Evolutionary conservation across 23 tunicate species (phyloP).

Genomic region (Styela clava): DNA sequence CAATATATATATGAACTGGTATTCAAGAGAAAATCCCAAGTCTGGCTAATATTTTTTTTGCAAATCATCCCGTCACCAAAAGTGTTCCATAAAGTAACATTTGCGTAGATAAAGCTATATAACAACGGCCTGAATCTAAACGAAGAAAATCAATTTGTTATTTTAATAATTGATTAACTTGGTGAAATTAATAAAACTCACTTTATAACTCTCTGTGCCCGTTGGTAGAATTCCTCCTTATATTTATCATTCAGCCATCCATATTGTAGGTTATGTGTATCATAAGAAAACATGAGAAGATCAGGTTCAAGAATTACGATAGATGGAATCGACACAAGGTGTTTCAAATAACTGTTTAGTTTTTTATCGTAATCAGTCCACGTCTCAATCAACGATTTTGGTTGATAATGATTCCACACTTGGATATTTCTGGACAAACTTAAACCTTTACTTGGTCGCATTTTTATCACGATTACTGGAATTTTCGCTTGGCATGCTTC

Average conservation of each 20-base stretch:
- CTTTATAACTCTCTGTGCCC: slow-evolving; percentile 63
- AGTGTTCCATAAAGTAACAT: too few relatives aligned
- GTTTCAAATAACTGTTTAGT: slow-evolving; percentile 31
- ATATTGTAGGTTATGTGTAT: slow-evolving; percentile 53
- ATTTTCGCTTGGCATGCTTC: slow-evolving; percentile 63
- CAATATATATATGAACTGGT: too few relatives aligned
- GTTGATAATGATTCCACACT: slow-evolving; percentile 75
- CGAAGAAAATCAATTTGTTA: too few relatives aligned
- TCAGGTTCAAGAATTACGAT: slow-evolving; percentile 84
- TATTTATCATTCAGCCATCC: slow-evolving; percentile 68
- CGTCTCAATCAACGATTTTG: slow-evolving; percentile 35
- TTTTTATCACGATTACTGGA: slow-evolving; percentile 66
- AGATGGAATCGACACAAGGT: slow-evolving; percentile 53
- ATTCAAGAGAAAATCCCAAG: too few relatives aligned
- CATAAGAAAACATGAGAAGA: slow-evolving; percentile 61
- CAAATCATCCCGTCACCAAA: too few relatives aligned
- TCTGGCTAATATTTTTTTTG: too few relatives aligned
- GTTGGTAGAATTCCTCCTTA: slow-evolving; percentile 60
- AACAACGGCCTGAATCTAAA: too few relatives aligned
- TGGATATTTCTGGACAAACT: slow-evolving; percentile 19
- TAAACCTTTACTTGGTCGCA: slow-evolving; percentile 74
- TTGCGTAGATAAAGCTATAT: too few relatives aligned
- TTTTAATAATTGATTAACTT: too few relatives aligned
- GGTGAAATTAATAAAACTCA: too few relatives aligned
- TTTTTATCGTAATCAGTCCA: slow-evolving; percentile 76